A percentile compares a stretch with the other conserved stretches of the same genome.
Evolutionary conservation across 1,140 invertebrate species (phyloP).

Genomic region (Dendroctonus ponderosae): DNA sequence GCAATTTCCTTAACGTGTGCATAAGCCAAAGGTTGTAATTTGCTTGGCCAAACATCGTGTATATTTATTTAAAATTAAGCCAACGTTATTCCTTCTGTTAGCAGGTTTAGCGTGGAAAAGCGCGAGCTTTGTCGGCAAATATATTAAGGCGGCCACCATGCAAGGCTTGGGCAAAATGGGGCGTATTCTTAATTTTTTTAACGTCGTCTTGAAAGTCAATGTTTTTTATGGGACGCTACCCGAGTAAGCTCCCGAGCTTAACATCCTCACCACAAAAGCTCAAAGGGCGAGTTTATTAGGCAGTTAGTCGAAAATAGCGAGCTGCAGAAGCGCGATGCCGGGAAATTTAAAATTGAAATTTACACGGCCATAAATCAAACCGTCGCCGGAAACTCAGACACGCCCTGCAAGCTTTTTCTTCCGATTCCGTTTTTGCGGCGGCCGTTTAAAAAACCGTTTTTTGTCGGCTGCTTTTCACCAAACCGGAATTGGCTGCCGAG

Average conservation of each 20-base stretch:
- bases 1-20: too few relatives aligned
- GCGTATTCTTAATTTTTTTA: too few relatives aligned
- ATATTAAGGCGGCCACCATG: too few relatives aligned
- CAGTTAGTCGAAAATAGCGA: conserved; percentile 14
- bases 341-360: conserved; percentile 32
- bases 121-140: too few relatives aligned
- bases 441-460: conserved; percentile 20
- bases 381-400: conserved; percentile 20
- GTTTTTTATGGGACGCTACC: too few relatives aligned
- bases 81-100: too few relatives aligned
- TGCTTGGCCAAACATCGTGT: background rate
- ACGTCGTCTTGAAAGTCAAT: too few relatives aligned
- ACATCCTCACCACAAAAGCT: background rate
- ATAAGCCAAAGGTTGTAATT: too few relatives aligned
- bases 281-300: conserved; percentile 12
- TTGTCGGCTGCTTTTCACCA: conserved; percentile 12
- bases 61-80: too few relatives aligned
- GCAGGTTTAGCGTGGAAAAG: too few relatives aligned
- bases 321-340: background rate
- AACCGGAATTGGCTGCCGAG: conserved; percentile 13
- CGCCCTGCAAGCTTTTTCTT: conserved; percentile 23
- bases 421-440: conserved; percentile 13
- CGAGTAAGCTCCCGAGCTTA: background rate
- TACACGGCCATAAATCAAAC: conserved; percentile 27
- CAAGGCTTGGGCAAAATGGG: too few relatives aligned